Percentiles rank a stretch among this genome's conserved stretches.
Evolutionary conservation across 2,797 vertebrate genomes (phyloP).

Genomic region (Trichosurus vulpecula): DNA sequence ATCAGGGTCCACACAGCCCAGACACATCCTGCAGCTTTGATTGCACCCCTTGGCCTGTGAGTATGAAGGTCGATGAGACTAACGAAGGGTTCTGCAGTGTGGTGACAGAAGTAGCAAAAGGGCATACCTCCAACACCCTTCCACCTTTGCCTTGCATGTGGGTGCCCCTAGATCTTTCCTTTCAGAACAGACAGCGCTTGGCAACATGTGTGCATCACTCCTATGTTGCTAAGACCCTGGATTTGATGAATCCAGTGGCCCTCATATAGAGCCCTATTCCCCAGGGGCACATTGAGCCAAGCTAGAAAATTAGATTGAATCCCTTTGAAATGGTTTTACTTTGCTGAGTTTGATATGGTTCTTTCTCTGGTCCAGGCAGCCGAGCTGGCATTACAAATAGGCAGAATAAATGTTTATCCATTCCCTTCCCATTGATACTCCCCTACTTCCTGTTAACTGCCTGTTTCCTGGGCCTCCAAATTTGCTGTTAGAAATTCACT

Average conservation of each 20-base stretch:
- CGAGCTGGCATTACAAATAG: neutral
- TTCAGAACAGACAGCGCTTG: neutral
- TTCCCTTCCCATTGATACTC: neutral
- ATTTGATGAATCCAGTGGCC: conserved; percentile 7
- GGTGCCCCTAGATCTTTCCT: neutral
- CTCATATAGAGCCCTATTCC: neutral
- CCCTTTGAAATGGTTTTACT: neutral
- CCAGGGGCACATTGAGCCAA: neutral
- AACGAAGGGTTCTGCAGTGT: neutral
- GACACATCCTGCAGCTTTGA: neutral
- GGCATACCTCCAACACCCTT: neutral
- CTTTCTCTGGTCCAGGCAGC: neutral
- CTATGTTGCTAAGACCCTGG: neutral
- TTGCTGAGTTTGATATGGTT: neutral
- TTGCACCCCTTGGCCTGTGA: neutral
- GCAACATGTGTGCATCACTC: neutral
- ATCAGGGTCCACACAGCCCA: neutral
- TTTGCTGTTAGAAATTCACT: neutral
- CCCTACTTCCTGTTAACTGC: neutral
- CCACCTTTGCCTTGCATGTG: neutral
- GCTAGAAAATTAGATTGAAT: neutral
- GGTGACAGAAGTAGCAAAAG: neutral
- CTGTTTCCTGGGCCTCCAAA: neutral
- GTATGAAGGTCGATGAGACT: neutral
- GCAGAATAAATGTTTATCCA: neutral